A percentile compares a stretch with the other conserved stretches of the same genome.
phyloP scores from a whole-genome alignment of 2,797 vertebrate genomes.

The Phyllotis vaccarum region DNA sequence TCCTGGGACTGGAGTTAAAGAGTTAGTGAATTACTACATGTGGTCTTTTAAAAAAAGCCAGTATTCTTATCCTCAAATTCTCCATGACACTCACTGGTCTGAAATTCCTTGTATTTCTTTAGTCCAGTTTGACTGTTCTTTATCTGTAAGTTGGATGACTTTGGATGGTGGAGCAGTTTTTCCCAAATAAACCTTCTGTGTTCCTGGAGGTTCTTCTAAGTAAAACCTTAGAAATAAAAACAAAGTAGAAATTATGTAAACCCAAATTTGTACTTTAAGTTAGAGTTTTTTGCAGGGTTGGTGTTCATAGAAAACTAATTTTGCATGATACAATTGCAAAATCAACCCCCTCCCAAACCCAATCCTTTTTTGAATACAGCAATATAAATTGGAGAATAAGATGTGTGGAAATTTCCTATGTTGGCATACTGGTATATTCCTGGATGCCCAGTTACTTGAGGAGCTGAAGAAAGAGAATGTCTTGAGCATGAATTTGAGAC shows the following conservation, averaged over 20 bases:
- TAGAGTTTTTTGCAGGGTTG: neutral
- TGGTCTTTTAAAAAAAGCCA: neutral
- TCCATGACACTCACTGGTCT: conserved; percentile 92
- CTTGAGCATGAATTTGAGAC: neutral
- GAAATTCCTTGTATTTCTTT: conserved; percentile 96
- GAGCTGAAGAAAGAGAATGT: neutral
- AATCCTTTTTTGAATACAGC: neutral
- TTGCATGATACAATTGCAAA: neutral
- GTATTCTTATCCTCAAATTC: neutral
- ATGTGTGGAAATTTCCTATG: neutral
- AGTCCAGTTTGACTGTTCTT: conserved; percentile 94
- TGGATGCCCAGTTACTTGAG: neutral
- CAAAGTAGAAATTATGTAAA: conserved; percentile 51
- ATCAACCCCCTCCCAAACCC: neutral
- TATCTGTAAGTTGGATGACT: conserved; percentile 92
- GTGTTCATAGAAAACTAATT: conserved; percentile 36
- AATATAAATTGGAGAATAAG: conserved; percentile 37
- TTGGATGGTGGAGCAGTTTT: conserved; percentile 91
- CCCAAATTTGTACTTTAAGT: conserved; percentile 23
- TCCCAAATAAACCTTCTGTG: conserved; percentile 92
- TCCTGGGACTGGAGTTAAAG: neutral
- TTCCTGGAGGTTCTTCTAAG: conserved; percentile 92
- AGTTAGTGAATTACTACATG: neutral
- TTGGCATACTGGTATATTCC: neutral
- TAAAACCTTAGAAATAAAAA: conserved; percentile 90